Percentiles rank a stretch among this genome's conserved stretches.
phyloP scores from a whole-genome alignment of 2,113 vertebrate genomes.

The Cynoglossus semilaevis region DNA sequence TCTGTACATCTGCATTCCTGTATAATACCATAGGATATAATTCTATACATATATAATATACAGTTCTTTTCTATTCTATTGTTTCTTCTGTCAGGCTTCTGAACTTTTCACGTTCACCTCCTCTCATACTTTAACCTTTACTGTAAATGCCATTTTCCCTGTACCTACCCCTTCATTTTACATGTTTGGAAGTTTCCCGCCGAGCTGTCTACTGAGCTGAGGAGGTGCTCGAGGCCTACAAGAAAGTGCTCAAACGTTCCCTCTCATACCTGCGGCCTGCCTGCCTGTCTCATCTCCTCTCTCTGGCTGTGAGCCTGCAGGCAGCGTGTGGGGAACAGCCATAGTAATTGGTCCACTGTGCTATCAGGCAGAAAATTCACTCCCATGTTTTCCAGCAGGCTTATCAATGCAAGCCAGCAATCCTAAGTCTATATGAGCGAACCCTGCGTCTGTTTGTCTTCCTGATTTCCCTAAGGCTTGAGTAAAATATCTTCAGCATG shows the following conservation, averaged over 20 bases:
- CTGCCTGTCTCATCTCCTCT: neutral
- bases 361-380: conserved; percentile 30
- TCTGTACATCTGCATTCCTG: too few relatives aligned
- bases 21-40: too few relatives aligned
- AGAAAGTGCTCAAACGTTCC: conserved; percentile 7
- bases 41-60: too few relatives aligned
- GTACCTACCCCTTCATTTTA: conserved; percentile 21
- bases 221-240: conserved; percentile 22
- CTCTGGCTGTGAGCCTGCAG: conserved; percentile 23
- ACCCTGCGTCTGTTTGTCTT: neutral
- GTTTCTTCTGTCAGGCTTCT: conserved; percentile 9
- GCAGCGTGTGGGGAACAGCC: conserved; percentile 14
- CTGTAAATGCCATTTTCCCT: neutral
- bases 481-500: neutral
- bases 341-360: conserved; percentile 39
- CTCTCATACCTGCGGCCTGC: conserved; percentile 2
- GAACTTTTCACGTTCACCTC: conserved; percentile 4
- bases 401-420: conserved; percentile 30
- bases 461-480: neutral
- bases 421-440: neutral
- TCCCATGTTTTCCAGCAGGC: conserved; percentile 24
- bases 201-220: conserved; percentile 24
- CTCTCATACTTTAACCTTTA: conserved; percentile 12
- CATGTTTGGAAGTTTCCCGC: conserved; percentile 20
- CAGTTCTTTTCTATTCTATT: too few relatives aligned